Evolutionary conservation across 2,113 vertebrate genomes (phyloP), one percentile per base, ranked within the genome.

Genomic region (Osmerus mordax): DNA sequence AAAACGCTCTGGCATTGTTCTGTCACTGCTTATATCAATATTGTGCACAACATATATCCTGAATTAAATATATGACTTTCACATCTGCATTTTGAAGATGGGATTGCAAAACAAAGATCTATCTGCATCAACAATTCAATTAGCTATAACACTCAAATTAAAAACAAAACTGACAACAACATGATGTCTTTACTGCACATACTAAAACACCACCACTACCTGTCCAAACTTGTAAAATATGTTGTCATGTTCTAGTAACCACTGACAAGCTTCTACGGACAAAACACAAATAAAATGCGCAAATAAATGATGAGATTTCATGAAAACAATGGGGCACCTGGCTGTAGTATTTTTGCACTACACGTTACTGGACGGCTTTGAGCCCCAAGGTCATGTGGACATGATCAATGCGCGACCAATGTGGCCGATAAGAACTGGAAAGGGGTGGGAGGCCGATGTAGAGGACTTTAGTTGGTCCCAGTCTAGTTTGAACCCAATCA

Each of bases 351-450:
- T 65, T 66, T 11, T 75, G 52, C 58, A 19, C 53, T n/a, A 59
- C 18, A 16, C 67, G 72, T 25, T 28, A n/a, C 36, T 73, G 67
- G 41, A 28, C 14, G 21, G 65, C 58, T 11, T 23, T 32, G 73
- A 73, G 63, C n/a, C 12, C 18, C 9, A 18, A 18, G 36, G 8
- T 29, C 66, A 67, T 73, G 65, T 81, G 68, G 51, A 69, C 79
- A 62, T 68, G 71, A 76, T 73, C 14, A 61, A 68, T 14, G 60
- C 60, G 65, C 7, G 75, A 83, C 88, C 86, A 89, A 88, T 85
- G 84, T 90, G 90, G 87, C 90, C 82, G 18, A 80, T 91, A 86
- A 74, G 7, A 65, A 18, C 25, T 29, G 32, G 52, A 14, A 3
- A 15, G 32, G 36, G 28, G 32, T n/a, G 29, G 1, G 58, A 70